Evolutionary conservation across 2,797 vertebrate genomes (phyloP).

Genomic region (Coreius guichenoti): DNA sequence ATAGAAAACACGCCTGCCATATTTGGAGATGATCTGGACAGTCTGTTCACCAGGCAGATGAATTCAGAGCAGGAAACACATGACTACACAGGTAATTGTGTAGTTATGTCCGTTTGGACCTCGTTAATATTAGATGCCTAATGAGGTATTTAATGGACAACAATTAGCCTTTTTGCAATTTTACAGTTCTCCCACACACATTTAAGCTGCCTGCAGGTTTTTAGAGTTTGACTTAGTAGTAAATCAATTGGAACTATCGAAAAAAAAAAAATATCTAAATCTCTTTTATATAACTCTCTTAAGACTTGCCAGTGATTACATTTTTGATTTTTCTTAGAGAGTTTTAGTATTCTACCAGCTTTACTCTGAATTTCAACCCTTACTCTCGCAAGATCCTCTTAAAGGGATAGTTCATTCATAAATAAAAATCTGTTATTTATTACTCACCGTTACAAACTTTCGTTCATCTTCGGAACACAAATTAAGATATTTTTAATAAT

Average conservation of each 20-base stretch:
- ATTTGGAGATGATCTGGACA: conserved; percentile 77
- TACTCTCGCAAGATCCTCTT: background rate
- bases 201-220: background rate
- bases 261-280: no score
- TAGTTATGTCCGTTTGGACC: background rate
- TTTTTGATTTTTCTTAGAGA: background rate
- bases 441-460: no score
- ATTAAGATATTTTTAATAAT: no score
- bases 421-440: no score
- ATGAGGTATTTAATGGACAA: background rate
- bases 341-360: background rate
- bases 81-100: conserved; percentile 61
- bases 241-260: background rate
- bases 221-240: background rate
- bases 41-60: conserved; percentile 65
- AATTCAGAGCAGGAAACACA: conserved; percentile 44
- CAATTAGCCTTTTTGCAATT: conserved; percentile 1
- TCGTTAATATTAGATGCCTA: background rate
- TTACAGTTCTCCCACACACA: conserved; percentile 8
- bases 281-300: background rate
- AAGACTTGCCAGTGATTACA: background rate
- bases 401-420: no score
- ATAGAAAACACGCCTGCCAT: conserved; percentile 79
- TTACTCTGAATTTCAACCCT: background rate
- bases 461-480: no score